These are phyloP conservation scores for Kradibia gibbosae DNA, from an alignment of 1,140 invertebrate species.

Conservation along the genomic window DNA sequence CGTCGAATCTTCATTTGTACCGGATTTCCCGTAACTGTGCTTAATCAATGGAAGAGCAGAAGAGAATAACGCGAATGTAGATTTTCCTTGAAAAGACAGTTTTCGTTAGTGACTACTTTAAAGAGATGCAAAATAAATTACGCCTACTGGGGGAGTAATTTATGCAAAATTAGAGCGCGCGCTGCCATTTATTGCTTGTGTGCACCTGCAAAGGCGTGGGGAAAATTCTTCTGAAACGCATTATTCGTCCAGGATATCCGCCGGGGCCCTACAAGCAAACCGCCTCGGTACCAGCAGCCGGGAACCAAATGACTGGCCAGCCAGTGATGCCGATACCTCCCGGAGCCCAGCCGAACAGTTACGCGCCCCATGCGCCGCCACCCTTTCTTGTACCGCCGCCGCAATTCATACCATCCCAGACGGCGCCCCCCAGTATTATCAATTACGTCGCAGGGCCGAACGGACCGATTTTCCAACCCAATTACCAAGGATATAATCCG, in stretches of 20 bases:
- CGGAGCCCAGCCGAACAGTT: conserved; percentile 63
- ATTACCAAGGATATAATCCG: conserved; percentile 69
- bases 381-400: conserved; percentile 69
- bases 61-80: too few species aligned
- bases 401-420: conserved; percentile 69
- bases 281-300: conserved; percentile 59
- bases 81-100: too few species aligned
- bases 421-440: conserved; percentile 69
- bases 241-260: conserved; percentile 60
- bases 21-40: too few species aligned
- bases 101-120: too few species aligned
- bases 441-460: conserved; percentile 69
- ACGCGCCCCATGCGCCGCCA: conserved; percentile 54
- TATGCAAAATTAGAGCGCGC: too few species aligned
- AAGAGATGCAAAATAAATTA: too few species aligned
- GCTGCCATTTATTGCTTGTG: too few species aligned
- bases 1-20: too few species aligned
- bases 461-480: conserved; percentile 67
- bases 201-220: too few species aligned
- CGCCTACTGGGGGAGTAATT: too few species aligned
- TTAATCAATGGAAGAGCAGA: too few species aligned
- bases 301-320: conserved; percentile 62
- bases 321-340: conserved; percentile 61
- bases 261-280: conserved; percentile 66
- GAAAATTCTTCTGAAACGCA: too few species aligned